Evolutionary conservation across 2,797 vertebrate species (phyloP), one percentile per base, ranked within the genome.

Genomic region (Danio kyathit): DNA sequence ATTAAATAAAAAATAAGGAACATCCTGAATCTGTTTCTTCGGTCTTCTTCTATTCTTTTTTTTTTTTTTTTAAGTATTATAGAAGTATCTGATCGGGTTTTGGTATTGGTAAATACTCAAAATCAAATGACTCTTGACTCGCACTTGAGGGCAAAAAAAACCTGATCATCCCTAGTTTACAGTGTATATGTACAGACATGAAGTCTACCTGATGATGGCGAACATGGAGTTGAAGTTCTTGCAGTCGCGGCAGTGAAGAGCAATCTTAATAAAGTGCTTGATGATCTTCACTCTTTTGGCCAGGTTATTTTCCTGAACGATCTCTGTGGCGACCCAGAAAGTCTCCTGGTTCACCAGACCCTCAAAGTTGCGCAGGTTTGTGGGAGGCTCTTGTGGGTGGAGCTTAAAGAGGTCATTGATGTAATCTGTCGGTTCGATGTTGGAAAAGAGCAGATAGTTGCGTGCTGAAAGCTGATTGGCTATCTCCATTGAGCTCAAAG

Each of bases 171-270:
- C 3, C 29, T 29, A 29, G 12, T 8, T 14, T 7, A 40, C 14
- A 40, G 38, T 40, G 7, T 5, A 61, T 16, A 29, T 61, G 14
- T 14, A 13, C 8, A n/a, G 19, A 72, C 16, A 43, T 21, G 8
- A 54, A 74, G 7, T 17, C 12, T 75, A 99, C 98, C 98, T 99
- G 90, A 99, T 99, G 86, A 99, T 98, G 80, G 98, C 97, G 84
- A 99, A 99, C 97, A 99, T 99, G 0, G 98, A 99, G 93, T 97
- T 99, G 90, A 99, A 99, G 91, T 99, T 99, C 93, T 99, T 99
- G 96, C 97, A 99, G 86, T 99, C 98, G 69, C 97, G 93, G 87
- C 98, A 99, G 89, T 99, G 97, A 12, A 99, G 92, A 0, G 98
- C 98, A 76, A 99, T 99, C 92, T 99, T 99, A 91, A 99, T 96